These are phyloP conservation scores for Rhinichthys klamathensis DNA, from an alignment of 2,113 vertebrate species.

Conservation along the genomic window DNA sequence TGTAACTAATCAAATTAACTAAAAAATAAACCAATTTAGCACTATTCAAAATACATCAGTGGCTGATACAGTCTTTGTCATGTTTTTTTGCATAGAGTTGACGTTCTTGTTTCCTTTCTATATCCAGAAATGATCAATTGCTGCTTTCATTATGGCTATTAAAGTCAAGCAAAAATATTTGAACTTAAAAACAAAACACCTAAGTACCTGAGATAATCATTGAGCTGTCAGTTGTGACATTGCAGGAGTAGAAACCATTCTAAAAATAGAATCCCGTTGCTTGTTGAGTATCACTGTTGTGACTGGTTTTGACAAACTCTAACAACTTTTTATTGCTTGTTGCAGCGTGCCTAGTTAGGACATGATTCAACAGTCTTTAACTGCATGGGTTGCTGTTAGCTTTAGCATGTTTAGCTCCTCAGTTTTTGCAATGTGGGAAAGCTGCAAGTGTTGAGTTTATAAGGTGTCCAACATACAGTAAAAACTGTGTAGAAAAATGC, in stretches of 20 bases:
- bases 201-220: no score
- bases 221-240: no score
- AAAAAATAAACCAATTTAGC: neutral
- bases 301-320: no score
- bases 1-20: neutral
- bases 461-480: neutral
- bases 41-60: neutral
- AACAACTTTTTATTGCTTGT: no score
- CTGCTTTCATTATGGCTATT: neutral
- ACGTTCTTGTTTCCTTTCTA: neutral
- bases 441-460: neutral
- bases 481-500: neutral
- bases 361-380: neutral
- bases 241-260: neutral
- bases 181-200: neutral
- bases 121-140: neutral
- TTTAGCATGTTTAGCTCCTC: neutral
- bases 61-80: neutral
- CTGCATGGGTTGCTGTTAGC: neutral
- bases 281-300: no score
- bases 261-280: neutral
- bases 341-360: neutral
- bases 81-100: neutral
- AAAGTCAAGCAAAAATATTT: neutral
- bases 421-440: neutral